A percentile compares a stretch with the other conserved stretches of the same genome.
Conservation (phyloP, 1,140 invertebrate genomes). For the Eumeta japonica region DNA sequence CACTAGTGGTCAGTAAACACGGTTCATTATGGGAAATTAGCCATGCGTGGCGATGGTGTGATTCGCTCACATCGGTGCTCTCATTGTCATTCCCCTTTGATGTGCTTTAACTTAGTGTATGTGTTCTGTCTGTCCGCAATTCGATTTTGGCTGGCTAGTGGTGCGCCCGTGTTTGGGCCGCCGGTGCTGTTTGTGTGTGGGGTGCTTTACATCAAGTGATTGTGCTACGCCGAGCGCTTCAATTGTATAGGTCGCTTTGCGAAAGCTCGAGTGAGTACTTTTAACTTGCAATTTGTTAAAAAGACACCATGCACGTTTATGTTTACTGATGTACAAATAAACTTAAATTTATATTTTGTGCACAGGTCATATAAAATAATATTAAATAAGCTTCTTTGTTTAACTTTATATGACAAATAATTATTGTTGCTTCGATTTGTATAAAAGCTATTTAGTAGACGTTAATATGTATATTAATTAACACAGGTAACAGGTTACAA, state of each 20-base stretch:
- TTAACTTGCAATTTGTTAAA: no score
- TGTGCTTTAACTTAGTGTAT: constrained; percentile 56
- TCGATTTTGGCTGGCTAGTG: constrained; percentile 37
- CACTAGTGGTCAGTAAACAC: constrained; percentile 25
- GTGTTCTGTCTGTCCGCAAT: constrained; percentile 43
- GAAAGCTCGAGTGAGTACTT: constrained; percentile 34
- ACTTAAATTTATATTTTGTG: no score
- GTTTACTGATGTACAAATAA: no score
- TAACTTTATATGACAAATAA: no score
- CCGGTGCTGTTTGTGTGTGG: constrained; percentile 15
- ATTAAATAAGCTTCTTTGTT: no score
- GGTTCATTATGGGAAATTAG: constrained; percentile 41
- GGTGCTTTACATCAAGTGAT: constrained; percentile 13
- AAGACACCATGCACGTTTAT: no score
- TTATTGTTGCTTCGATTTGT: no score
- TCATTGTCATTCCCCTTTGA: constrained; percentile 49
- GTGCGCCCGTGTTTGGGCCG: constrained; percentile 25
- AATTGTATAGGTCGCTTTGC: constrained; percentile 15
- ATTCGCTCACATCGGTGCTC: constrained; percentile 49
- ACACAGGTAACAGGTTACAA: no score
- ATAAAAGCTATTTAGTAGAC: no score
- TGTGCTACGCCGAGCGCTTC: constrained; percentile 30
- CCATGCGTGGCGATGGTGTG: constrained; percentile 47
- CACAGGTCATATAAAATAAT: no score
- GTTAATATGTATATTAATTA: no score